Percentiles rank a stretch among this genome's conserved stretches.
Evolutionary conservation across 2,797 vertebrate genomes (phyloP).

Genomic region (Tapirus indicus): DNA sequence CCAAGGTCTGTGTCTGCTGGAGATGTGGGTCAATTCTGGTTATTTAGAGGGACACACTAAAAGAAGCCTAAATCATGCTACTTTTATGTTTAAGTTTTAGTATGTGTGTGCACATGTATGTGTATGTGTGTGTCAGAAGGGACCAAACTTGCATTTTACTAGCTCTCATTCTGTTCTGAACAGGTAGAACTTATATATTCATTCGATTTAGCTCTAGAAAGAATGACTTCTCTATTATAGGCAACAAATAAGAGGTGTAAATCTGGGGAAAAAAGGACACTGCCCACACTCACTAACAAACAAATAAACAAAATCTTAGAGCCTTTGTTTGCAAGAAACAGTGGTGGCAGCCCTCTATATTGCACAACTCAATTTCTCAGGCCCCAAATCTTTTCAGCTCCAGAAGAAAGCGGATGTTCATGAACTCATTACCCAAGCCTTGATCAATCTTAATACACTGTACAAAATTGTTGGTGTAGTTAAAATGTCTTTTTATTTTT

Average conservation of each 20-base stretch:
- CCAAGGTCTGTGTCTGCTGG: not conserved
- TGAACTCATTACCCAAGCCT: conserved; percentile 61
- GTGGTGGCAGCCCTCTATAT: not conserved
- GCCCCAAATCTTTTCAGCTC: not conserved
- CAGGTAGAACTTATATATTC: not conserved
- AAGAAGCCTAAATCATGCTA: not conserved
- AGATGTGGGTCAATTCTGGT: not conserved
- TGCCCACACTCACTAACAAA: not conserved
- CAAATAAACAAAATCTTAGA: not conserved
- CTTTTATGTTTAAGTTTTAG: not conserved
- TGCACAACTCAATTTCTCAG: not conserved
- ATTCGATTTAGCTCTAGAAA: not conserved
- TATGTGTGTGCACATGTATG: not conserved
- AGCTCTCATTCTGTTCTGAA: not conserved
- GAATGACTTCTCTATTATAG: not conserved
- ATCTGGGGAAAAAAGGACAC: not conserved
- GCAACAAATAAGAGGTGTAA: not conserved
- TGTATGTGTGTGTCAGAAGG: not conserved
- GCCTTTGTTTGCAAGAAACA: not conserved
- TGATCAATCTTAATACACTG: conserved; percentile 67
- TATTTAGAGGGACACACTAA: not conserved
- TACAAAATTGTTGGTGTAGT: conserved; percentile 67
- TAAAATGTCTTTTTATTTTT: conserved; percentile 67
- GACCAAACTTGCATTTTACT: not conserved
- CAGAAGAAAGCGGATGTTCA: conserved; percentile 67